phyloP scores from a whole-genome alignment of 2,113 vertebrate genomes.

The Perognathus longimembris region DNA sequence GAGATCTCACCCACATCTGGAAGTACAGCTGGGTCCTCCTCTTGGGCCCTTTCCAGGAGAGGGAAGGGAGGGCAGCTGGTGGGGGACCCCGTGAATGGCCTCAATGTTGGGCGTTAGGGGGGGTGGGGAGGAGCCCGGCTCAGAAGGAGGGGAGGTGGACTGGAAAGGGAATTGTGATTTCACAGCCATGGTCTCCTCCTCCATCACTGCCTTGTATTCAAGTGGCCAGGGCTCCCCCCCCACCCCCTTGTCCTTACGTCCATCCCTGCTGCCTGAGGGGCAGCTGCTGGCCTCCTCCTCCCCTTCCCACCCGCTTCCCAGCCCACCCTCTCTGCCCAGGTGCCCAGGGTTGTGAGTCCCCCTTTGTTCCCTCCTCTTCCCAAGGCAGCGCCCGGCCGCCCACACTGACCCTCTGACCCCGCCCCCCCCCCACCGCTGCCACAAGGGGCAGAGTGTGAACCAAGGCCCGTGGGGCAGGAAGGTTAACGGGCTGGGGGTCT shows the following conservation, averaged over 20 bases:
- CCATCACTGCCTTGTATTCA: neutral
- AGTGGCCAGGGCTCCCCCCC: neutral
- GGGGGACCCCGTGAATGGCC: slow-evolving; percentile 65
- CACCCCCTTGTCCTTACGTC: neutral
- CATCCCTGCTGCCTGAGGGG: neutral
- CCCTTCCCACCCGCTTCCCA: neutral
- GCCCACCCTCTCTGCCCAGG: slow-evolving; percentile 40
- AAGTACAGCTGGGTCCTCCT: slow-evolving; percentile 72
- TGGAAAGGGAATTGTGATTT: neutral
- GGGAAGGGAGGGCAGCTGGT: slow-evolving; percentile 56
- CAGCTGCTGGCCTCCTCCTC: neutral
- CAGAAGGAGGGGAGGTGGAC: neutral
- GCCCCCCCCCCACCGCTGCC: neutral
- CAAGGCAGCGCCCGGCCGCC: neutral
- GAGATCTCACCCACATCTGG: slow-evolving; percentile 68
- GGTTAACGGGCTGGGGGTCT: neutral
- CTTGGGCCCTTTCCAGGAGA: slow-evolving; percentile 52
- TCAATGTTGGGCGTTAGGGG: slow-evolving; percentile 60
- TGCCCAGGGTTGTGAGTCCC: neutral
- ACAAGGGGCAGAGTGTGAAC: neutral
- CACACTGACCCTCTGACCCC: neutral
- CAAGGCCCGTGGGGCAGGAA: slow-evolving; percentile 14
- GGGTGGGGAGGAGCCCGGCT: neutral
- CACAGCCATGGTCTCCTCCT: neutral
- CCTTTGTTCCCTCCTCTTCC: slow-evolving; percentile 23